A percentile compares a stretch with the other conserved stretches of the same genome.
These are phyloP conservation scores for Crotalus helleri DNA, from an alignment of 2,113 vertebrate species.

Conservation along the genomic window DNA sequence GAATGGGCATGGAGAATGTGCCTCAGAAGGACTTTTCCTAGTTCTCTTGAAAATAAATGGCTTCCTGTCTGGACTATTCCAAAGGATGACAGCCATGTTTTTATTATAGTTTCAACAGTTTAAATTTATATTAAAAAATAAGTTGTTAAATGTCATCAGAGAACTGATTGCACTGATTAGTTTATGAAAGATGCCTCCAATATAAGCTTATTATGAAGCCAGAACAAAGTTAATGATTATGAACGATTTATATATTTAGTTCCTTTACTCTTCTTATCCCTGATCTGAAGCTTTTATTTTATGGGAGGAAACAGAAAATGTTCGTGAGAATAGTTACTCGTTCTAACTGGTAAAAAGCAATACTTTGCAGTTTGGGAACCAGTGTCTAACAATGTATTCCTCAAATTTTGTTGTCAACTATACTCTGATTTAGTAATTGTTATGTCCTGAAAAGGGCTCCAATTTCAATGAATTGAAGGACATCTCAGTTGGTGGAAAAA, in stretches of 20 bases:
- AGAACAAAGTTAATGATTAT: slow-evolving; percentile 7
- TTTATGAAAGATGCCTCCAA: background rate
- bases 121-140: background rate
- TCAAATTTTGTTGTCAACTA: background rate
- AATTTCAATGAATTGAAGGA: background rate
- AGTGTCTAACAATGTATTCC: background rate
- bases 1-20: background rate
- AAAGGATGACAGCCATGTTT: background rate
- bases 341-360: background rate
- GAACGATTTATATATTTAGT: background rate
- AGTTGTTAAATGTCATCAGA: background rate
- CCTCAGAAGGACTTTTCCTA: background rate
- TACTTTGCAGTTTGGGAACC: too few relatives aligned
- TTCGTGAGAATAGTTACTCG: background rate
- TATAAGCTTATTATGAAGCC: background rate
- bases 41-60: background rate
- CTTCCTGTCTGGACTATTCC: background rate
- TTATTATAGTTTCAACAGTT: background rate
- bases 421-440: background rate
- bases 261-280: slow-evolving; percentile 8
- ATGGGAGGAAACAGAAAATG: background rate
- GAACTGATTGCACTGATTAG: background rate
- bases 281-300: background rate
- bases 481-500: background rate
- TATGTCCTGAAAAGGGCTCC: background rate